Evolutionary conservation across 2,797 vertebrate genomes (phyloP).

Genomic region (Acestrorhynchus altus): DNA sequence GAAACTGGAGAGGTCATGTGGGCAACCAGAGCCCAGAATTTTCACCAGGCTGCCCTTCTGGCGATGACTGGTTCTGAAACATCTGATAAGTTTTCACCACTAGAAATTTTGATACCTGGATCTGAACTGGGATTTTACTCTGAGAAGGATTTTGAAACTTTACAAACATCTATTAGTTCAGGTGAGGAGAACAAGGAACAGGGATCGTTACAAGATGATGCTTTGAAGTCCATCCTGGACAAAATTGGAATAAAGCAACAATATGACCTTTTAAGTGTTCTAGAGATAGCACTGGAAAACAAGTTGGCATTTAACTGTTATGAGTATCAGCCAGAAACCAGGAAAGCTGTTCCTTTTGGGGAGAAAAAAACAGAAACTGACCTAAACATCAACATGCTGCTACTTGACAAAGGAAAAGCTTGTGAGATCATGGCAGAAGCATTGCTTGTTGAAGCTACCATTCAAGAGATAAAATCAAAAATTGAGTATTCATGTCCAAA

Average conservation of each 20-base stretch:
- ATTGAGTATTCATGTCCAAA: slow-evolving; percentile 47
- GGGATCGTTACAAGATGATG: neutral
- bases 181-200: neutral
- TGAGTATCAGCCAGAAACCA: slow-evolving; percentile 24
- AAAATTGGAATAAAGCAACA: slow-evolving; percentile 51
- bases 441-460: slow-evolving; percentile 44
- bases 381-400: slow-evolving; percentile 48
- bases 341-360: slow-evolving; percentile 33
- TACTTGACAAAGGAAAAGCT: slow-evolving; percentile 52
- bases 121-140: slow-evolving; percentile 45
- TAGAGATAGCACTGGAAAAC: slow-evolving; percentile 40
- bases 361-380: slow-evolving; percentile 29
- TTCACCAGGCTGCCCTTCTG: slow-evolving; percentile 51
- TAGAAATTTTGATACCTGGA: slow-evolving; percentile 46
- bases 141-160: slow-evolving; percentile 46
- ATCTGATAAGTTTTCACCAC: slow-evolving; percentile 32
- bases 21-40: slow-evolving; percentile 58
- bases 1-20: slow-evolving; percentile 56
- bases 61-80: slow-evolving; percentile 43
- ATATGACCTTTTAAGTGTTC: slow-evolving; percentile 45
- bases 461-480: slow-evolving; percentile 34
- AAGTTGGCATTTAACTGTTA: slow-evolving; percentile 42
- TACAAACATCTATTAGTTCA: slow-evolving; percentile 2
- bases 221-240: slow-evolving; percentile 36
- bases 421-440: slow-evolving; percentile 51